A percentile compares a stretch with the other conserved stretches of the same genome.
These are phyloP conservation scores for Eulacestoma nigropectus DNA, from an alignment of 2,113 vertebrate genomes.

Conservation along the genomic window DNA sequence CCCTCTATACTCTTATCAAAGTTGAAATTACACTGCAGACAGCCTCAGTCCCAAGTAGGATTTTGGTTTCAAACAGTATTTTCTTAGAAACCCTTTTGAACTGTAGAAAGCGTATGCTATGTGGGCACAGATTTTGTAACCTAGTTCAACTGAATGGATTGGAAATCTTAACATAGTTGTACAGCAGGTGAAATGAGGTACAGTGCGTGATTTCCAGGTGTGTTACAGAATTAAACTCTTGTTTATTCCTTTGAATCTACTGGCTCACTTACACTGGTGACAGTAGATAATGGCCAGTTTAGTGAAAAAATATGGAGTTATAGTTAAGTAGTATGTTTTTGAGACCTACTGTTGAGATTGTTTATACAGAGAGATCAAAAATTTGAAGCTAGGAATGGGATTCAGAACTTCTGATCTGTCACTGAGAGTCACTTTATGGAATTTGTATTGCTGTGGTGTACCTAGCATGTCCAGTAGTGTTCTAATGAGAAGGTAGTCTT, in stretches of 20 bases:
- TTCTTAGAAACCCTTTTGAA: neutral
- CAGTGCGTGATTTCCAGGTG: neutral
- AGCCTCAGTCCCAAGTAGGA: neutral
- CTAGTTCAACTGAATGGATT: neutral
- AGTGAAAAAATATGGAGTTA: rapidly evolving
- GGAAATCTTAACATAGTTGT: neutral
- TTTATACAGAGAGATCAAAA: neutral
- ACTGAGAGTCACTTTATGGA: neutral
- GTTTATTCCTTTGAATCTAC: neutral
- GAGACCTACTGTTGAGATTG: neutral
- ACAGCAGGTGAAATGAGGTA: neutral
- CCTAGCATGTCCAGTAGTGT: neutral
- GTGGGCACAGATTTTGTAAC: neutral
- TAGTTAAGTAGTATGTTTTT: neutral
- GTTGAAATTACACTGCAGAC: neutral
- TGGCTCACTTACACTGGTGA: neutral
- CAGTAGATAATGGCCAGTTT: neutral
- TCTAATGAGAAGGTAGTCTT: neutral
- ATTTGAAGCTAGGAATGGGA: neutral
- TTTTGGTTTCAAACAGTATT: neutral
- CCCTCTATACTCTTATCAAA: neutral
- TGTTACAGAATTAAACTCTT: neutral
- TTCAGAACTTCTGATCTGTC: neutral
- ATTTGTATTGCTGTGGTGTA: neutral
- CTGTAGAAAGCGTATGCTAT: neutral